Conservation (phyloP, 2,113 vertebrate species). For the Macroglossus sobrinus region DNA sequence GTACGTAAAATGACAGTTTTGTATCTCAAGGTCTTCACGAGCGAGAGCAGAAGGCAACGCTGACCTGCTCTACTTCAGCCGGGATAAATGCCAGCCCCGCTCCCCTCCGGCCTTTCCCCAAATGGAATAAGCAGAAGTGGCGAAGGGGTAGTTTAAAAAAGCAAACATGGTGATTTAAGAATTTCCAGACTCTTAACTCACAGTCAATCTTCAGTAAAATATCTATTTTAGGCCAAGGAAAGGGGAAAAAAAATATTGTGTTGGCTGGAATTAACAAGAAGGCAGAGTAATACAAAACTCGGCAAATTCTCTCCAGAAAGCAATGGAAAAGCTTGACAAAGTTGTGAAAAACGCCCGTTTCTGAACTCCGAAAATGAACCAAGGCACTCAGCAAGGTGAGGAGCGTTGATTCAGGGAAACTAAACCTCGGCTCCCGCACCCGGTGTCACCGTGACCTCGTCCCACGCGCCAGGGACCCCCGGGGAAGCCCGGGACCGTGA, state of each 20-base stretch:
- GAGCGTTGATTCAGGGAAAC: background rate
- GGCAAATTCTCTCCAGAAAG: background rate
- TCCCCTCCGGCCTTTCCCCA: background rate
- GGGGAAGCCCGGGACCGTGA: too few species aligned
- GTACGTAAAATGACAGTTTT: background rate
- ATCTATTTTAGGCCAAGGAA: background rate
- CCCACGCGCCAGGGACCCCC: too few species aligned
- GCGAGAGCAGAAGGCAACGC: background rate
- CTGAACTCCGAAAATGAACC: background rate
- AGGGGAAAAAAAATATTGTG: too few species aligned
- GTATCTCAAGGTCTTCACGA: background rate
- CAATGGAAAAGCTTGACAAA: background rate
- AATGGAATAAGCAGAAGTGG: fast-evolving
- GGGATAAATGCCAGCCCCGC: background rate
- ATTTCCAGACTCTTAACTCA: background rate
- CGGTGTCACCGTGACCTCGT: too few species aligned
- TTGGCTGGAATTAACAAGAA: background rate
- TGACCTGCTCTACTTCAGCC: fast-evolving
- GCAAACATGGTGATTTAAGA: background rate
- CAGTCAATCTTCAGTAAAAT: background rate
- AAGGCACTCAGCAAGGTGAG: background rate
- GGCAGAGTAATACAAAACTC: background rate
- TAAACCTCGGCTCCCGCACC: background rate
- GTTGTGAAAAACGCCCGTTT: background rate
- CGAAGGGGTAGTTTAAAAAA: background rate